phyloP scores from a whole-genome alignment of 1,140 invertebrate species.

The Carposina sasakii region DNA sequence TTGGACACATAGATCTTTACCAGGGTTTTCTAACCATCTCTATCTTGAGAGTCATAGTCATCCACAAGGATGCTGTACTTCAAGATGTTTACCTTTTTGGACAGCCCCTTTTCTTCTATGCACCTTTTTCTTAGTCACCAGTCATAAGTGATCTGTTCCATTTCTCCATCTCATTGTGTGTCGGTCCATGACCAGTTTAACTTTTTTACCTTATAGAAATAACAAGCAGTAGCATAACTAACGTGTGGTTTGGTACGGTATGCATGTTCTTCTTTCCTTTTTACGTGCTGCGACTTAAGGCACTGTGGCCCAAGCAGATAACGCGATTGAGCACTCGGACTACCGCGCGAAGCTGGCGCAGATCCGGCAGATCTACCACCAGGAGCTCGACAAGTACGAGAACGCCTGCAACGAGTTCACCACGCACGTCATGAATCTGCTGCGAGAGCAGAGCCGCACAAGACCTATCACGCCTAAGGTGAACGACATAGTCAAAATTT shows the following conservation, averaged over 20 bases:
- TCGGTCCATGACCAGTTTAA: no score
- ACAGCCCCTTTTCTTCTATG: no score
- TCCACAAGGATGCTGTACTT: no score
- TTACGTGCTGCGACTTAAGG: conserved; percentile 51
- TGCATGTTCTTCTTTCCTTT: conserved; percentile 51
- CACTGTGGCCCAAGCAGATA: conserved; percentile 83
- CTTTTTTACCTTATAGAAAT: no score
- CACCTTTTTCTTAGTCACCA: no score
- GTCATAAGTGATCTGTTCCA: no score
- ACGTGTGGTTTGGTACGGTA: conserved; percentile 24
- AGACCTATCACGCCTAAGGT: conserved; percentile 91
- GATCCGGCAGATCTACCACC: conserved; percentile 99
- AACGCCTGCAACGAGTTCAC: conserved; percentile 99
- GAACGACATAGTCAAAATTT: no score
- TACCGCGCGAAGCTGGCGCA: conserved; percentile 99
- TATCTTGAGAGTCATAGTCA: no score
- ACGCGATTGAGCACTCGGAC: conserved; percentile 99
- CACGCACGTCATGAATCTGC: conserved; percentile 98
- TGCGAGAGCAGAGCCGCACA: conserved; percentile 97
- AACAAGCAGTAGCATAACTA: background rate
- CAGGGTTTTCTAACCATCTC: no score
- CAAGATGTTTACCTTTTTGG: no score
- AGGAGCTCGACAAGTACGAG: conserved; percentile 99
- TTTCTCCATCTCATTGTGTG: no score
- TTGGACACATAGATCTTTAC: no score